Evolutionary conservation across 2,888 invertebrate genomes (phyloP), one percentile per base, ranked within the genome.

Genomic region (Troides helena): DNA sequence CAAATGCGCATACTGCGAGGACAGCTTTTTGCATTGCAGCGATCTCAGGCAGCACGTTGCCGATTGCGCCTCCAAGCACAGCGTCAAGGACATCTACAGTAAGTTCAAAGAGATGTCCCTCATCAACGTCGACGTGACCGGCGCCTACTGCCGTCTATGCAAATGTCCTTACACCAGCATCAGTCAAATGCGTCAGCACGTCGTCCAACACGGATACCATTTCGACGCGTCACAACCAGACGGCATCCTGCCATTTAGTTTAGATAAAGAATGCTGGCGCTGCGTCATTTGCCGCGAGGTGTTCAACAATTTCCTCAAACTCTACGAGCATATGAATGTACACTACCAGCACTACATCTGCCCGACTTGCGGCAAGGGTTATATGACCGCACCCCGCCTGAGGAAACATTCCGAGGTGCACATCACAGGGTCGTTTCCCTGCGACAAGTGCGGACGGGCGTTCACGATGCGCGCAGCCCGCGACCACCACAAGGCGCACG

Each of bases 281-380:
- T 92, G 92, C 73, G 77, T 88, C 0, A 82, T 90, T 67, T 92
- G 92, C 66, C 73, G 77, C 0, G 82, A 85, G 58, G 83, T 78
- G 43, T 92, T 91, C 73, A 90, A 90, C 67, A 90, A 89, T 59
- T 91, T 91, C 68, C 75, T 92, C 0, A 90, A 90, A 77, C 78
- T 92, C 0, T 91, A 91, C 72, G 89, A 92, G 70, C 92, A 92
- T 58, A 92, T 92, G 90, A 92, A 92, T 66, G 70, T 81, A 0
- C 92, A 92, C 71, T 92, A 92, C 50, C 91, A 92, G 72, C 87
- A 91, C 75, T 90, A 90, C 36, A 91, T 92, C 60, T 92, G 92
- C 72, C 82, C 89, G 0, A 88, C 82, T 5, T 92, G 92, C 69
- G 92, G 92, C 0, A 92, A 92, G 73, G 92, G 90, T 0, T 92